A percentile compares a stretch with the other conserved stretches of the same genome.
Conservation (phyloP, 2,797 vertebrate genomes). For the Pyrrhura leucotis region DNA sequence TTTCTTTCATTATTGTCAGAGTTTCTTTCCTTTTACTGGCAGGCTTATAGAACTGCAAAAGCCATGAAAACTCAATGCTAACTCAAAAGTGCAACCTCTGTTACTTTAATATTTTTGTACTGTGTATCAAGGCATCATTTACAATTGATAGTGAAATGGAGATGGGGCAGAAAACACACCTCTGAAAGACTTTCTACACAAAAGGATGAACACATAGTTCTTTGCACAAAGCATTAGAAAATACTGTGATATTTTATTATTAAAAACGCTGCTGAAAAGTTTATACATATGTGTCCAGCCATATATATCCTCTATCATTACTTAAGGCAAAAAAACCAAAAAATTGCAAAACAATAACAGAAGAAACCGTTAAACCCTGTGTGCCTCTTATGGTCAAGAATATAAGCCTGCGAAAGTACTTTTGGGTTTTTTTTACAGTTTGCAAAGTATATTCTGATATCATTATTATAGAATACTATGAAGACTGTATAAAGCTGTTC, state of each 20-base stretch:
- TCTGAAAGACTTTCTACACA: slow-evolving; percentile 42
- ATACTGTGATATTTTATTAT: slow-evolving; percentile 97
- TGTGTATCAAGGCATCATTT: background rate
- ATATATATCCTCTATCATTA: slow-evolving; percentile 93
- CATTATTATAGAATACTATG: slow-evolving; percentile 75
- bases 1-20: background rate
- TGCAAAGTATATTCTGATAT: slow-evolving; percentile 72
- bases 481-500: slow-evolving; percentile 75
- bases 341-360: slow-evolving; percentile 86
- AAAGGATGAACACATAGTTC: slow-evolving; percentile 75
- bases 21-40: background rate
- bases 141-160: background rate
- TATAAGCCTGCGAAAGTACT: slow-evolving; percentile 85
- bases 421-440: slow-evolving; percentile 78
- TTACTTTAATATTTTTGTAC: background rate
- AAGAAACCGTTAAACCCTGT: slow-evolving; percentile 87
- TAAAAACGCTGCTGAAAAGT: slow-evolving; percentile 98
- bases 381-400: slow-evolving; percentile 82
- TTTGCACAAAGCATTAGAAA: slow-evolving; percentile 92
- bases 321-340: slow-evolving; percentile 90
- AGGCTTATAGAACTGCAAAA: background rate
- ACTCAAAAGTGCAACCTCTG: background rate
- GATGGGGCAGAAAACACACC: slow-evolving; percentile 19
- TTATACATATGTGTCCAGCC: slow-evolving; percentile 96
- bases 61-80: background rate